Evolutionary conservation across 2,888 invertebrate genomes (phyloP), one percentile per base, ranked within the genome.

Genomic region (Ophraella communa): DNA sequence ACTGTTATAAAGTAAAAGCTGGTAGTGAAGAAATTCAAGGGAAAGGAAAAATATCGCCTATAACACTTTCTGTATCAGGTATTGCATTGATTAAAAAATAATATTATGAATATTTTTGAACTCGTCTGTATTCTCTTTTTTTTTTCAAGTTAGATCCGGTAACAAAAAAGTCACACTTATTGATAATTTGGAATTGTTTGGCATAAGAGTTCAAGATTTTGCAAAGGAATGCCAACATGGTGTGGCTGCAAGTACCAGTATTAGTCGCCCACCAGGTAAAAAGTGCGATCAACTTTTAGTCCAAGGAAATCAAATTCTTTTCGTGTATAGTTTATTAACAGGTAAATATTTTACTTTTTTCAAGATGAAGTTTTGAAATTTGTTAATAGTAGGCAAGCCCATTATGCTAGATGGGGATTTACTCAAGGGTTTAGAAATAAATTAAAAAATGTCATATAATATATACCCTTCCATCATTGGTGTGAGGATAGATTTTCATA

Each of bases 81-180:
- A 52, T 20, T n/a, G n/a, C n/a, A n/a, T n/a, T n/a, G n/a, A n/a
- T n/a, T n/a, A n/a, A n/a, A n/a, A n/a, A n/a, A n/a, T n/a, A n/a
- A n/a, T n/a, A n/a, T n/a, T n/a, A n/a, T n/a, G n/a, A n/a, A n/a
- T n/a, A n/a, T n/a, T n/a, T n/a, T n/a, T n/a, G n/a, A n/a, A n/a
- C n/a, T n/a, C n/a, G n/a, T n/a, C n/a, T n/a, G n/a, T n/a, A n/a
- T n/a, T n/a, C n/a, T n/a, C n/a, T n/a, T n/a, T n/a, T n/a, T n/a
- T n/a, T 23, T 30, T 59, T 59, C 11, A 14, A 60, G 89, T 88
- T n/a, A 84, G 96, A 64, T 88, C 91, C 20, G 92, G 93, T 20
- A 94, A 94, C 79, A 96, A 96, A 80, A 95, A 95, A 87, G 95
- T 92, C 58, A 97, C 97, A 1, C 82, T 96, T 55, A 88, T 98